These are phyloP conservation scores for Lithophane socia DNA, from an alignment of 2,888 invertebrate genomes.

Conservation along the genomic window DNA sequence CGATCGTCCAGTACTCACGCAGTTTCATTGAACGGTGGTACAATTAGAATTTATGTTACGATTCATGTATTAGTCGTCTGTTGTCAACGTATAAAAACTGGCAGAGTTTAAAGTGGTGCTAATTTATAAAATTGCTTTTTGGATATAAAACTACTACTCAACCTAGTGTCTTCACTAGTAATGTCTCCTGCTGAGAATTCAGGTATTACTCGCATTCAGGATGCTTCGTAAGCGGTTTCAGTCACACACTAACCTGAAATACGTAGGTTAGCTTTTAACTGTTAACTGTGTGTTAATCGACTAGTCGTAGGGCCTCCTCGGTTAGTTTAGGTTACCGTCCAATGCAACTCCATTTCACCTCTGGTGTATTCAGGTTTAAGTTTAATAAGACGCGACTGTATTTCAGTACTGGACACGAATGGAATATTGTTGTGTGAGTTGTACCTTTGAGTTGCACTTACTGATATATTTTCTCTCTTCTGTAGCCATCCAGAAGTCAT, in stretches of 20 bases:
- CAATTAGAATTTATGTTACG: slow-evolving; percentile 69
- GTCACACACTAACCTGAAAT: neutral
- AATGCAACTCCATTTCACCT: neutral
- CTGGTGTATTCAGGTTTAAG: neutral
- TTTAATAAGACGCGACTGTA: neutral
- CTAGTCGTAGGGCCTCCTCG: neutral
- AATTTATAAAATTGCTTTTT: slow-evolving; percentile 41
- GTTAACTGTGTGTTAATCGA: neutral
- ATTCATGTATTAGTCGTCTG: slow-evolving; percentile 50
- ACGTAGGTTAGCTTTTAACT: neutral
- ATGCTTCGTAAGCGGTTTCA: neutral
- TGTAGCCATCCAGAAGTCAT: slow-evolving; percentile 85
- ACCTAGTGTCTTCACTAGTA: neutral
- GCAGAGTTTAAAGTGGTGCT: slow-evolving; percentile 45
- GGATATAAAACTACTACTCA: slow-evolving; percentile 22
- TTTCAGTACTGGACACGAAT: neutral
- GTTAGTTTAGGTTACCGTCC: neutral
- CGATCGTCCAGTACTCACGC: slow-evolving; percentile 60
- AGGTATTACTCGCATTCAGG: slow-evolving; percentile 13
- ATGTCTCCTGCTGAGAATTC: slow-evolving; percentile 6
- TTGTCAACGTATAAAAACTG: slow-evolving; percentile 61
- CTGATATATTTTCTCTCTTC: neutral
- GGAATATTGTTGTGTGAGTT: slow-evolving; percentile 9
- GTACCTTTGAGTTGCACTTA: neutral
- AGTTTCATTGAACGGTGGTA: slow-evolving; percentile 59